Base-by-base conservation (phyloP, 2,113 vertebrate species). In the Narcine bancroftii region DNA sequence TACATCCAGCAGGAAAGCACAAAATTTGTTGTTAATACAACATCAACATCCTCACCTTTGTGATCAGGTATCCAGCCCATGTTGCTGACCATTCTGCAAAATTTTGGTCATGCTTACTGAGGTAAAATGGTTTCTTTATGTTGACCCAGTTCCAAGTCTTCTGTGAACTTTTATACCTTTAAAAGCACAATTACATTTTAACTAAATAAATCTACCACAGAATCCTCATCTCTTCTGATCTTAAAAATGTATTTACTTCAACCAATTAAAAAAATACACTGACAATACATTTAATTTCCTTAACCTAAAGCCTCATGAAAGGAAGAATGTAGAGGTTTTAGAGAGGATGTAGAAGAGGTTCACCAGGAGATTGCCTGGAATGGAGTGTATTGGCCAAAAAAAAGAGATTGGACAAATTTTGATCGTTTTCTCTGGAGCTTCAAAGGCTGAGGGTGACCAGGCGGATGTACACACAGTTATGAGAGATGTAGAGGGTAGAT, bases 21-120 rank as follows among this genome's bases (percentile, higher is more conserved):
- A 50, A 19, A 92, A 29, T 93, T 53, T 83, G 11, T 63, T 79
- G 7, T 15, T 63, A 53, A n/a, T 91, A 69, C 47, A 92, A 39
- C 9, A 65, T 42, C 75, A 81, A 11, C 1, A 81, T 26, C 11
- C 96, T 94, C 93, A 99, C 99, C 97, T 99, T 99, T 94, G 98
- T 99, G 95, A 97, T 98, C 92, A 99, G 98, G 93, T 99, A 99
- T 72, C 97, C 98, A 33, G 98, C 98, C 99, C 99, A 99, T 47
- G 97, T 98, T 92, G 98, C 97, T 26, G 98, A 99, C 99, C 99
- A 99, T 89, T 99, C 98, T 92, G 98, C 97, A 96, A 99, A 99
- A 92, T 97, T 99, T 95, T 95, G 96, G 93, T 98, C 98, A 93
- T 97, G 95, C 94, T 96, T 98, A 94, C 96, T 99, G 92, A 99